Evolutionary conservation across 2,113 vertebrate species (phyloP).

Genomic region (Narcine bancroftii): DNA sequence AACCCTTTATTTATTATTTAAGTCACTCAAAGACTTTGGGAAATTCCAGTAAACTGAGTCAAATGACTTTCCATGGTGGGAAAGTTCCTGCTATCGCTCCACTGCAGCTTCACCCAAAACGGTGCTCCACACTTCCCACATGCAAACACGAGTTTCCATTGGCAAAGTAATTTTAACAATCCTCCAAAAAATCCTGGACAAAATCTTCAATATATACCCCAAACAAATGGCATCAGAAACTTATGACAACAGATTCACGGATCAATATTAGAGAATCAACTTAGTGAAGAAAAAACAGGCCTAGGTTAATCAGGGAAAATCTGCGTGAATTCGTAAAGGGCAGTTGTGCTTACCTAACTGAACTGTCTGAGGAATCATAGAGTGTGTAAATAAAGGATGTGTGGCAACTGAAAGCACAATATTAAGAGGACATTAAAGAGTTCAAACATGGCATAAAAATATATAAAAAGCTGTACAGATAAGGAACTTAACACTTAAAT

Average conservation of each 20-base stretch:
- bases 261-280: background rate
- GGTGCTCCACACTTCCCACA: background rate
- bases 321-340: background rate
- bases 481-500: background rate
- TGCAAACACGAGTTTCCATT: background rate
- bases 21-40: background rate
- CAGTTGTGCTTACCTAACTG: background rate
- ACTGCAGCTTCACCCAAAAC: background rate
- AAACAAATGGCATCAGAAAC: background rate
- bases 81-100: background rate
- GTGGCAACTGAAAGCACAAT: background rate
- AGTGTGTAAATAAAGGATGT: background rate
- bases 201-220: background rate
- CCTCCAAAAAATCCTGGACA: background rate
- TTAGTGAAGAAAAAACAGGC: background rate
- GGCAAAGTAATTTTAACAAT: background rate
- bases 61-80: background rate
- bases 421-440: constrained; percentile 1
- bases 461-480: background rate
- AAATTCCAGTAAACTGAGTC: background rate
- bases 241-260: background rate
- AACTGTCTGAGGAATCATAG: constrained; percentile 19
- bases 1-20: background rate
- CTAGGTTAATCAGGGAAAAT: background rate
- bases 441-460: background rate